Conservation (phyloP, 1,140 invertebrate species). For the Bombus affinis region DNA sequence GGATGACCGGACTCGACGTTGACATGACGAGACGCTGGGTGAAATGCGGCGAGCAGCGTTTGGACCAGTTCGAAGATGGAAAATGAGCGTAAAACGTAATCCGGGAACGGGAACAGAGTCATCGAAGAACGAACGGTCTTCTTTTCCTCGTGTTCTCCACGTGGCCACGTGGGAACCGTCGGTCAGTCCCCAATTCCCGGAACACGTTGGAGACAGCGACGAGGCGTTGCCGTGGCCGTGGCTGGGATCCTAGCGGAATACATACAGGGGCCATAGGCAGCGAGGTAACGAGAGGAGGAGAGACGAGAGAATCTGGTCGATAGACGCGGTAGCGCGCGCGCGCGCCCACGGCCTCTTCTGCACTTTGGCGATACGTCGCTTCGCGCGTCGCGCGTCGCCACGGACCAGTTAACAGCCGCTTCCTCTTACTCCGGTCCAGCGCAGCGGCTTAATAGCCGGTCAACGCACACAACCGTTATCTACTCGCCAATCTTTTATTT, state of each 20-base stretch:
- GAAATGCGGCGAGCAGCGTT: background rate
- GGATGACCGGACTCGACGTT: background rate
- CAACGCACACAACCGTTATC: background rate
- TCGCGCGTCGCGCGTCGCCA: background rate
- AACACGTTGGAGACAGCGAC: slow-evolving; percentile 43
- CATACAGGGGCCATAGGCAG: background rate
- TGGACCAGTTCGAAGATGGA: background rate
- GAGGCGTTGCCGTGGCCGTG: slow-evolving; percentile 51
- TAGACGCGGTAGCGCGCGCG: slow-evolving; percentile 58
- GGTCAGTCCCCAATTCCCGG: slow-evolving; percentile 34
- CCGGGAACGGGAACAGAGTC: too few relatives aligned
- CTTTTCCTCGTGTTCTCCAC: slow-evolving; percentile 26
- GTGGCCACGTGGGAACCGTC: slow-evolving; percentile 20
- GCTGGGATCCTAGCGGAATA: slow-evolving; percentile 44
- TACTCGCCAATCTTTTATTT: too few relatives aligned
- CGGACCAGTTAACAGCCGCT: slow-evolving; percentile 18
- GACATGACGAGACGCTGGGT: background rate
- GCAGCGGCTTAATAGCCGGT: background rate
- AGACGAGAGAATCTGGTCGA: slow-evolving; percentile 69
- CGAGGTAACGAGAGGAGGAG: slow-evolving; percentile 55
- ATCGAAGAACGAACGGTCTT: background rate
- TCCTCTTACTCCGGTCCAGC: slow-evolving; percentile 33
- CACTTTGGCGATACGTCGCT: background rate
- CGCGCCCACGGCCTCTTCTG: background rate
- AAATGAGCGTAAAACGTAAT: background rate